These are phyloP conservation scores for Scyliorhinus canicula DNA, from an alignment of 2,797 vertebrate species.

Conservation along the genomic window DNA sequence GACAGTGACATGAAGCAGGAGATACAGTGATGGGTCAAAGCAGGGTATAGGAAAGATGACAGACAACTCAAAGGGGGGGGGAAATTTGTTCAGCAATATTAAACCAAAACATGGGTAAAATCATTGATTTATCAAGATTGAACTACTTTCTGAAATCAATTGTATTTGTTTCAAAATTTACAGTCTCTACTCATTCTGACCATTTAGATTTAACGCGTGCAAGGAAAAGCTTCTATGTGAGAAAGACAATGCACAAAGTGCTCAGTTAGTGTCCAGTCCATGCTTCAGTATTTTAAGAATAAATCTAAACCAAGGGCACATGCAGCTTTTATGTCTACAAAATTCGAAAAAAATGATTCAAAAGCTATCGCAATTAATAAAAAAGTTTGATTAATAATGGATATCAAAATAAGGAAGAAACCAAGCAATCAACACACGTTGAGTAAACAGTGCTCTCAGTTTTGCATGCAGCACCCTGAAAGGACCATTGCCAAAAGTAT, in stretches of 20 bases:
- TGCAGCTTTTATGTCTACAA: not conserved
- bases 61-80: no score
- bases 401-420: not conserved
- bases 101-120: not conserved
- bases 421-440: not conserved
- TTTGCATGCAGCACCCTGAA: not conserved
- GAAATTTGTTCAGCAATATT: not conserved
- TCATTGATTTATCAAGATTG: not conserved
- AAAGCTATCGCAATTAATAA: not conserved
- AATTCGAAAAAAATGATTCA: not conserved
- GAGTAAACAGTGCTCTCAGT: not conserved
- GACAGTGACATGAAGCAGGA: not conserved
- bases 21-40: not conserved
- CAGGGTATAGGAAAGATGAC: not conserved
- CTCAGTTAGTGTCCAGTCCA: not conserved
- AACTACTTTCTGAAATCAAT: not conserved
- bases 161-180: no score
- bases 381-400: not conserved
- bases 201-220: no score
- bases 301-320: not conserved
- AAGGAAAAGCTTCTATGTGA: no score
- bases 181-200: no score
- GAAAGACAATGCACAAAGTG: no score
- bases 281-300: not conserved
- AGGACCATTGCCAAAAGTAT: not conserved